Base-by-base conservation (phyloP, 2,888 invertebrate species). In the Plusia festucae region DNA sequence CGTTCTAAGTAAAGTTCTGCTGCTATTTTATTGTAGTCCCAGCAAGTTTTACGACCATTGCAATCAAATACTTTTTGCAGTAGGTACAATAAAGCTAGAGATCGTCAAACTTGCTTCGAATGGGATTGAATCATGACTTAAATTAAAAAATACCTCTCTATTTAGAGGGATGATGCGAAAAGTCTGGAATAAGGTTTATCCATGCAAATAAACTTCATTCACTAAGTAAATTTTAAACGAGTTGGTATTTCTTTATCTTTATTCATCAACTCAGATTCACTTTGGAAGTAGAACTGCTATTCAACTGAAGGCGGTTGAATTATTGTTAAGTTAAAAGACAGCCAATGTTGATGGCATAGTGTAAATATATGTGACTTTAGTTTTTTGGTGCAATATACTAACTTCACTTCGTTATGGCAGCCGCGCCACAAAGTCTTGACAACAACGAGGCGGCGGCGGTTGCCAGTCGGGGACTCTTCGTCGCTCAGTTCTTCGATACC, bases 401-500 rank as follows among this genome's bases (percentile, higher is more conserved):
- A 97, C 97, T 97, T 96, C 87, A 96, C 93, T 84, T 96, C 95
- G 91, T 95, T 96, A 86, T 96, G 96, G 90, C 96, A 96, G 55
- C 97, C 97, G 77, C 97, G 95, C 97, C 97, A 97, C 53, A 97
- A 94, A 52, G 97, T 97, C 88, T 97, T 97, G 71, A 97, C 97
- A 88, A 97, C 96, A 71, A 97, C 97, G 88, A 97, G 95, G 78
- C 97, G 97, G 82, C 97, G 97, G 90, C 97, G 97, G 84, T 96
- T 96, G 76, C 96, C 96, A 70, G 95, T 96, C 68, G 96, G 96
- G 44, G 95, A 94, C 54, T 96, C 97, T 73, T 96, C 97, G 91
- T 96, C 97, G 95, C 92, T 94, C 90, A 95, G 95, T 74, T 96
- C 96, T 73, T 96, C 96, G 79, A 97, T 96, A 2, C 97, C 97